phyloP scores from a whole-genome alignment of 64 coral and sea anemone species.

The Montipora efflorescens region DNA sequence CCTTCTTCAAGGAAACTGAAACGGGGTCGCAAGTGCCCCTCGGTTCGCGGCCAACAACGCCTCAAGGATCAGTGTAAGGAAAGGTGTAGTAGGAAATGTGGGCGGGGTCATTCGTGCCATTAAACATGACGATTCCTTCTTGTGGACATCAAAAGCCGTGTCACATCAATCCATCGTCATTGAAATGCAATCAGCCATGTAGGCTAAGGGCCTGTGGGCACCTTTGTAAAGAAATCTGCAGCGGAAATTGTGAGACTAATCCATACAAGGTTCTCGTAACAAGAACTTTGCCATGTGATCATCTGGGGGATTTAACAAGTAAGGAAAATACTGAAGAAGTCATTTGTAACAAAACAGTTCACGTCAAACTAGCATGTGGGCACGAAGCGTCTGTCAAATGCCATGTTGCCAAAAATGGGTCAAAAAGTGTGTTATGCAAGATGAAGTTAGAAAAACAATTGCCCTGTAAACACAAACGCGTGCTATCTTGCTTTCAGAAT shows the following conservation, averaged over 20 bases:
- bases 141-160: constrained; percentile 34
- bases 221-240: constrained; percentile 15
- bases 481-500: constrained; percentile 11
- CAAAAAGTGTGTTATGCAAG: constrained; percentile 2
- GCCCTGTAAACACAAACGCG: constrained; percentile 12
- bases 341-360: constrained; percentile 5
- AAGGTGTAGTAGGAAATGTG: constrained; percentile 13
- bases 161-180: background rate
- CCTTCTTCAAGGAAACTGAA: background rate
- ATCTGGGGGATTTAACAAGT: constrained; percentile 5
- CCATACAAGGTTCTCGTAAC: background rate
- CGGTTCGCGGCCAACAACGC: constrained; percentile 12
- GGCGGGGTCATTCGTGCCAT: constrained; percentile 36
- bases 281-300: constrained; percentile 41
- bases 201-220: constrained; percentile 39
- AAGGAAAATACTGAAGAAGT: background rate
- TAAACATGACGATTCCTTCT: background rate
- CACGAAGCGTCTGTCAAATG: constrained; percentile 9
- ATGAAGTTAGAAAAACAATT: constrained; percentile 22
- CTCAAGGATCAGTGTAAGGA: background rate
- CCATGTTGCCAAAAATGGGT: background rate
- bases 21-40: constrained; percentile 44
- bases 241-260: constrained; percentile 4
- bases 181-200: constrained; percentile 7
- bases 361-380: constrained; percentile 2